Conservation (phyloP, 1,140 invertebrate genomes). For the Drosophila azteca region DNA sequence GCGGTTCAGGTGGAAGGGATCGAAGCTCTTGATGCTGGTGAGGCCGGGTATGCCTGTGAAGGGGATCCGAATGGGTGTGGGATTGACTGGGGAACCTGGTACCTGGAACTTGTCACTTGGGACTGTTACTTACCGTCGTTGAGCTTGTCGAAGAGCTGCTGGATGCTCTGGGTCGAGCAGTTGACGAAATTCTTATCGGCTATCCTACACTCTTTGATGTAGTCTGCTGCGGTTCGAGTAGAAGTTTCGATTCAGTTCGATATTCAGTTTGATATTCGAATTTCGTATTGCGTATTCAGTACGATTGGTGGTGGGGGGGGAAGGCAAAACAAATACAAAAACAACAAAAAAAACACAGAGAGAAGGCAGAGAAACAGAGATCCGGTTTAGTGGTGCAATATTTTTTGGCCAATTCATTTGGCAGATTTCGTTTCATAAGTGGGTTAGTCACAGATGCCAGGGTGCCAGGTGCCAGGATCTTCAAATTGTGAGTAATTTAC, state of each 20-base stretch:
- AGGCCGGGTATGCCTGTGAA: constrained; percentile 77
- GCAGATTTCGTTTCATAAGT: constrained; percentile 29
- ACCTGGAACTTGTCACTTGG: neutral
- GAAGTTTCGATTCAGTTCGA: constrained; percentile 61
- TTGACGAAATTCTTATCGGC: constrained; percentile 86
- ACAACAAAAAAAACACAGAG: constrained; percentile 31
- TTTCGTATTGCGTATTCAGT: constrained; percentile 20
- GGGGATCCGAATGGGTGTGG: neutral
- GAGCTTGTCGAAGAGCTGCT: constrained; percentile 86
- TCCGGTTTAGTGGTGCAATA: constrained; percentile 73
- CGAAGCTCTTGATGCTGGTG: constrained; percentile 85
- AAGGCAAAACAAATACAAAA: constrained; percentile 22
- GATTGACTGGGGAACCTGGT: neutral
- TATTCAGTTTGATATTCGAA: constrained; percentile 28
- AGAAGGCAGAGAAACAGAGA: constrained; percentile 62
- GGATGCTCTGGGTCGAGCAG: constrained; percentile 87
- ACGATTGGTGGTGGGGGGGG: constrained; percentile 13
- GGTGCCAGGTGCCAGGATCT: neutral
- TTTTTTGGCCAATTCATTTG: constrained; percentile 44
- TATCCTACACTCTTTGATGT: constrained; percentile 87
- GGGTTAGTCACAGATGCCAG: constrained; percentile 62
- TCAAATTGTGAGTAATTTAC: too few species aligned
- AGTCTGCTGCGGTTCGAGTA: constrained; percentile 86
- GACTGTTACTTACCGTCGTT: constrained; percentile 78
- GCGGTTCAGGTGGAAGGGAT: constrained; percentile 87